Evolutionary conservation across 92 coral and sea anemone genomes (phyloP).

Genomic region (Pocillopora meandrina): DNA sequence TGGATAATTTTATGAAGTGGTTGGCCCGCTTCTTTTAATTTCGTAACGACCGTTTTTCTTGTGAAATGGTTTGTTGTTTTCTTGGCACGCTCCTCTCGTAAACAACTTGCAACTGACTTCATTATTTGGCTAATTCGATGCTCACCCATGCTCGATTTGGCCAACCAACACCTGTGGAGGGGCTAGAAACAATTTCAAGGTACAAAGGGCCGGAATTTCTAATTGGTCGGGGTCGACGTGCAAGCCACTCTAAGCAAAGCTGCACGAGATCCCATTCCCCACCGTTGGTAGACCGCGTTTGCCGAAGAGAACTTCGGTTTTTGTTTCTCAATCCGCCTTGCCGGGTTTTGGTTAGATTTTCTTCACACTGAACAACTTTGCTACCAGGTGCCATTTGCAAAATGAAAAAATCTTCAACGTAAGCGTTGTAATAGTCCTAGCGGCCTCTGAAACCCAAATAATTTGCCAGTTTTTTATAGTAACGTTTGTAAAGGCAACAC

Average conservation of each 20-base stretch:
- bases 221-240: slow-evolving; percentile 34
- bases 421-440: slow-evolving; percentile 50
- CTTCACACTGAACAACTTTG: slow-evolving; percentile 19
- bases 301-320: slow-evolving; percentile 33
- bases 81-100: slow-evolving; percentile 20
- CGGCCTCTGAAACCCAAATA: slow-evolving; percentile 46
- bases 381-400: slow-evolving; percentile 17
- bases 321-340: slow-evolving; percentile 32
- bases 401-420: slow-evolving; percentile 40
- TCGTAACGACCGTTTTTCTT: slow-evolving; percentile 23
- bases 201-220: slow-evolving; percentile 39
- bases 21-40: slow-evolving; percentile 35
- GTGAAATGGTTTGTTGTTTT: slow-evolving; percentile 13
- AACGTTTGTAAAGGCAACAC: slow-evolving; percentile 14
- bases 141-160: slow-evolving; percentile 54
- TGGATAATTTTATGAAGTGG: slow-evolving; percentile 38
- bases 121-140: slow-evolving; percentile 46
- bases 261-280: slow-evolving; percentile 45
- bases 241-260: slow-evolving; percentile 40
- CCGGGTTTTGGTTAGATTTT: background rate
- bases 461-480: slow-evolving; percentile 16
- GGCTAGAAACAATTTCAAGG: slow-evolving; percentile 25
- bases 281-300: slow-evolving; percentile 50
- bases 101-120: slow-evolving; percentile 46
- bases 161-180: slow-evolving; percentile 20